Percentiles rank a stretch among this genome's conserved stretches.
Evolutionary conservation across 2,888 invertebrate genomes (phyloP).

Genomic region (Zaprionus bogoriensis): DNA sequence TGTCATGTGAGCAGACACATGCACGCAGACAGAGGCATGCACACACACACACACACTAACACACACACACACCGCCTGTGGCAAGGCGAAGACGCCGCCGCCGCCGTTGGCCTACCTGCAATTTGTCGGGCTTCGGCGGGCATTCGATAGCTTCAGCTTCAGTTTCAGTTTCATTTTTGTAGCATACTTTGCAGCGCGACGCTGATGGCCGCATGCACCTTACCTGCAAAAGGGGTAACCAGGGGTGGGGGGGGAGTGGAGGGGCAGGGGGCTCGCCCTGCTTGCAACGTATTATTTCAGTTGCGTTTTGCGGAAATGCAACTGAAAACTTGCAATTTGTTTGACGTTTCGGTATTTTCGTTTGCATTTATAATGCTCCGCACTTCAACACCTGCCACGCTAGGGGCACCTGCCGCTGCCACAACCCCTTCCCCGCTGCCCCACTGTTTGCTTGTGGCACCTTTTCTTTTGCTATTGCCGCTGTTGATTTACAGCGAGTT

Average conservation of each 20-base stretch:
- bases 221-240: background rate
- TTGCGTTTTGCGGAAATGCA: slow-evolving; percentile 74
- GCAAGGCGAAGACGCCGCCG: slow-evolving; percentile 51
- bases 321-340: slow-evolving; percentile 76
- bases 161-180: too few relatives aligned
- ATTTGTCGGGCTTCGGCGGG: slow-evolving; percentile 65
- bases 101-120: slow-evolving; percentile 59
- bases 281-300: slow-evolving; percentile 68
- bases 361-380: slow-evolving; percentile 69
- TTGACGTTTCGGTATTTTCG: slow-evolving; percentile 72
- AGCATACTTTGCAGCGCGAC: slow-evolving; percentile 55
- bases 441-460: slow-evolving; percentile 26
- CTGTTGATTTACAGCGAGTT: slow-evolving; percentile 41
- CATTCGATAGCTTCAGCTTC: slow-evolving; percentile 54
- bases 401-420: background rate
- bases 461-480: slow-evolving; percentile 14
- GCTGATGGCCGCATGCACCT: slow-evolving; percentile 26
- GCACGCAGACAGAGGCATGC: slow-evolving; percentile 5
- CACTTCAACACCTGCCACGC: slow-evolving; percentile 74
- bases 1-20: slow-evolving; percentile 66
- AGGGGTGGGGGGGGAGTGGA: background rate
- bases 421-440: slow-evolving; percentile 4
- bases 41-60: background rate
- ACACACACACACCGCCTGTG: background rate
- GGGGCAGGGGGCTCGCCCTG: background rate